These are phyloP conservation scores for Alcis repandata DNA, from an alignment of 2,888 invertebrate genomes.

Conservation along the genomic window DNA sequence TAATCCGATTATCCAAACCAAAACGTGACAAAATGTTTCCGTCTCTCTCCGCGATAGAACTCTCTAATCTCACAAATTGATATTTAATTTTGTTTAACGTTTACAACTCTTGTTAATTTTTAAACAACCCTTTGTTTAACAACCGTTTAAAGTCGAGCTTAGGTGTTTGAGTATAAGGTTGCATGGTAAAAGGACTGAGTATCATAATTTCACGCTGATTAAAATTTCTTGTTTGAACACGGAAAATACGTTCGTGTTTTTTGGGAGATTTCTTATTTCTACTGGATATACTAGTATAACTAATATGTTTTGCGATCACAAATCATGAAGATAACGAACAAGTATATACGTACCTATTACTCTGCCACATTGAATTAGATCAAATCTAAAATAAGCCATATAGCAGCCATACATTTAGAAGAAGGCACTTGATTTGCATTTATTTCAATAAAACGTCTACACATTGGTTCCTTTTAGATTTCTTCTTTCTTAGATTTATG, in stretches of 20 bases:
- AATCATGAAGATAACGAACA: no score
- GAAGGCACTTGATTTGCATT: constrained; percentile 41
- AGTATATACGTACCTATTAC: not conserved
- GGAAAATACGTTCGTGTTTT: not conserved
- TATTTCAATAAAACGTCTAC: constrained; percentile 45
- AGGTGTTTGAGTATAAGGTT: constrained; percentile 36
- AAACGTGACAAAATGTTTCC: constrained; percentile 64
- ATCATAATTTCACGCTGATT: constrained; percentile 1
- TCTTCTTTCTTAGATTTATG: constrained; percentile 54
- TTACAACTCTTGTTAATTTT: constrained; percentile 44
- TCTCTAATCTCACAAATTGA: constrained; percentile 64
- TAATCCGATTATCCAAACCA: constrained; percentile 65
- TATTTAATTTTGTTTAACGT: constrained; percentile 57
- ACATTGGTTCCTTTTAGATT: constrained; percentile 48
- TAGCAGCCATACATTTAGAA: constrained; percentile 21
- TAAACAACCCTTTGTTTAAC: constrained; percentile 36
- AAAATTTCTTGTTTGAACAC: constrained; percentile 1
- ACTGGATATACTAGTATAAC: no score
- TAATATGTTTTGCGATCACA: not conserved
- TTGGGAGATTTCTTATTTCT: no score
- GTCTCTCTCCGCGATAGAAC: constrained; percentile 51
- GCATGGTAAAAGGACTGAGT: constrained; percentile 10
- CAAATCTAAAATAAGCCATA: constrained; percentile 14
- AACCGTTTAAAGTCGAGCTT: constrained; percentile 13
- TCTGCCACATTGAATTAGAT: constrained; percentile 4